A percentile compares a stretch with the other conserved stretches of the same genome.
Conservation (phyloP, 1,140 invertebrate genomes). For the Nylanderia fulva region DNA sequence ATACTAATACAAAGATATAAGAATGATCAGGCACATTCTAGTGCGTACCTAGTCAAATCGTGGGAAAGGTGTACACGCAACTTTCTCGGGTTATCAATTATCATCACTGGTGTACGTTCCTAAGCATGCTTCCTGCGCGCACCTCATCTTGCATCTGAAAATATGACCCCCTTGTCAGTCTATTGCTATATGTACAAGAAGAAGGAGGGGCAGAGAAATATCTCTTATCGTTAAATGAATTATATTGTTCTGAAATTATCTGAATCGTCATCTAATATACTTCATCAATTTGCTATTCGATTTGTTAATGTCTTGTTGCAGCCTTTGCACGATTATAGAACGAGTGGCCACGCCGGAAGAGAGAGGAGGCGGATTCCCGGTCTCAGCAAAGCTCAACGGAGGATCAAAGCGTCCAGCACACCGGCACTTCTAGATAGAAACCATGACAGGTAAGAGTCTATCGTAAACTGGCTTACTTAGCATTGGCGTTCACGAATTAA, state of each 20-base stretch:
- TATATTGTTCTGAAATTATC: neutral
- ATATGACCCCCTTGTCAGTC: neutral
- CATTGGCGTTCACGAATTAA: neutral
- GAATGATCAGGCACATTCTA: conserved; percentile 54
- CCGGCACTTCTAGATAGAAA: conserved; percentile 85
- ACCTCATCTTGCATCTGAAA: neutral
- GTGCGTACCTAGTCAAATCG: conserved; percentile 67
- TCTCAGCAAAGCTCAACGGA: conserved; percentile 83
- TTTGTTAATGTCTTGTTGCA: conserved; percentile 76
- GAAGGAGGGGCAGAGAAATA: neutral
- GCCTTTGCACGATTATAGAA: conserved; percentile 82
- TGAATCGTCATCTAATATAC: neutral
- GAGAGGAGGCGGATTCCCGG: conserved; percentile 83
- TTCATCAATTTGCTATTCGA: conserved; percentile 2
- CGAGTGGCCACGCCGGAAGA: conserved; percentile 74
- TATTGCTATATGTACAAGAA: neutral
- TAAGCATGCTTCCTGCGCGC: neutral
- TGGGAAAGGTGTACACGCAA: conserved; percentile 62
- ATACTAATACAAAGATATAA: conserved; percentile 37
- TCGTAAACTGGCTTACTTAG: neutral
- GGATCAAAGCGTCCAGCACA: conserved; percentile 86
- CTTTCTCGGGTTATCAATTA: conserved; percentile 67
- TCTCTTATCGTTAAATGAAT: neutral
- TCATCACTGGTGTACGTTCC: conserved; percentile 27
- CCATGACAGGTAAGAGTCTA: conserved; percentile 79